Conservation (phyloP, 2,888 invertebrate species). For the Phyllotreta cruciferae region DNA sequence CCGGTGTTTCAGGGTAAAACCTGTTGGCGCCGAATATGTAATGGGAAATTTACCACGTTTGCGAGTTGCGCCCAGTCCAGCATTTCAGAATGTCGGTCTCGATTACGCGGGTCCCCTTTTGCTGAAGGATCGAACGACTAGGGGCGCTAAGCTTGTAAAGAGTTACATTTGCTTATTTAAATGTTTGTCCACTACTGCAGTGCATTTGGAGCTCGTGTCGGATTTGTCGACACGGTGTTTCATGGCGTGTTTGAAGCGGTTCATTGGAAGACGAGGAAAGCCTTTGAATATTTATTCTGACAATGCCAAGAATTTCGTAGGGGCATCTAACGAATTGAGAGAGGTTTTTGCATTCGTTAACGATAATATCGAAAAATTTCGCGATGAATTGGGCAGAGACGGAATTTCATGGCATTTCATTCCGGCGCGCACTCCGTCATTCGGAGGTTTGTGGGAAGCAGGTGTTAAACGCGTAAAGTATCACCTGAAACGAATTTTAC, state of each 20-base stretch:
- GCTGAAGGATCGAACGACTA: slow-evolving; percentile 14
- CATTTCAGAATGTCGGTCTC: no score
- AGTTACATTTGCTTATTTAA: slow-evolving; percentile 36
- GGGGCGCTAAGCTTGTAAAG: slow-evolving; percentile 27
- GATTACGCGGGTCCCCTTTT: slow-evolving; percentile 37
- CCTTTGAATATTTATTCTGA: slow-evolving; percentile 44
- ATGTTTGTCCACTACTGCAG: slow-evolving; percentile 37
- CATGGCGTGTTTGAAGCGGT: slow-evolving; percentile 39
- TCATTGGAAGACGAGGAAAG: no score
- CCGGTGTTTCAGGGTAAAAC: no score
- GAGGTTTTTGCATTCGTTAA: slow-evolving; percentile 20
- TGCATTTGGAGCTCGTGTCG: slow-evolving; percentile 45
- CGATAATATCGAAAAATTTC: slow-evolving; percentile 12
- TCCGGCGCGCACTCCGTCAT: slow-evolving; percentile 38
- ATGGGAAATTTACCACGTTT: no score
- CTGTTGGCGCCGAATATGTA: no score
- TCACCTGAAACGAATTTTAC: slow-evolving; percentile 34
- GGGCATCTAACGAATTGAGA: slow-evolving; percentile 27
- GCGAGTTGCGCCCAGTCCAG: no score
- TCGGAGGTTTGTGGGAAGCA: slow-evolving; percentile 43
- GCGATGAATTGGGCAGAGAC: slow-evolving; percentile 7
- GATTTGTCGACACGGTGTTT: slow-evolving; percentile 42
- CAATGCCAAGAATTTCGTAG: slow-evolving; percentile 43
- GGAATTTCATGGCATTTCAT: slow-evolving; percentile 37
- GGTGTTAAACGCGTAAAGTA: slow-evolving; percentile 40